phyloP scores from a whole-genome alignment of 1,140 invertebrate species.

The Drosophila erecta region DNA sequence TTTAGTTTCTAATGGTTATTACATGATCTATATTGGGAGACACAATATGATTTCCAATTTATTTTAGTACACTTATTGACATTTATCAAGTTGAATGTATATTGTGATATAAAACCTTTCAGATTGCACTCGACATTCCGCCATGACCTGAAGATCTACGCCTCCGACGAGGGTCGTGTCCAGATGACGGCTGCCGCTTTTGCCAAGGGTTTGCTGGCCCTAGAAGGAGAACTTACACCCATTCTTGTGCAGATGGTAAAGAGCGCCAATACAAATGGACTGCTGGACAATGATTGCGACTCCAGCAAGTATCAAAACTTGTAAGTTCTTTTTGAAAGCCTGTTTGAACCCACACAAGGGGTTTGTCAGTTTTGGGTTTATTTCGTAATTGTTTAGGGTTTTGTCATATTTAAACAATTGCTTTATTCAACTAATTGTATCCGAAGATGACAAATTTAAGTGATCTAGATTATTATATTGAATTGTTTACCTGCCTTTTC shows the following conservation, averaged over 20 bases:
- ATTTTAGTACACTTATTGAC: not conserved
- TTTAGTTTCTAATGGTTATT: too few species aligned
- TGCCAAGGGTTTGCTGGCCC: conserved; percentile 97
- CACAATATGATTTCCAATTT: not conserved
- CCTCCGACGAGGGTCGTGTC: conserved; percentile 99
- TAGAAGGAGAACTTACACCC: conserved; percentile 99
- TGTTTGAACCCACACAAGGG: too few species aligned
- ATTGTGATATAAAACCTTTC: not conserved
- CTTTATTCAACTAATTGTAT: too few species aligned
- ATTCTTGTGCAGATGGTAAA: conserved; percentile 99
- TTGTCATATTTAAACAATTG: too few species aligned
- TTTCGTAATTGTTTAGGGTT: too few species aligned
- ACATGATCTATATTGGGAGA: not conserved
- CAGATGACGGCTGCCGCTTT: conserved; percentile 99
- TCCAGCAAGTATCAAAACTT: conserved; percentile 97
- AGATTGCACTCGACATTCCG: conserved; percentile 98
- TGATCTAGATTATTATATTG: too few species aligned
- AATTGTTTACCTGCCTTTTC: too few species aligned
- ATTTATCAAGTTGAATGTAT: not conserved
- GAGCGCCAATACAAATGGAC: conserved; percentile 98
- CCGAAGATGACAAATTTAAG: too few species aligned
- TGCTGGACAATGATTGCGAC: conserved; percentile 99
- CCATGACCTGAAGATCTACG: conserved; percentile 99
- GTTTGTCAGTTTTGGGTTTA: too few species aligned
- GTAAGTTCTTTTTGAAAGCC: conserved; percentile 86